These are phyloP conservation scores for Paralichthys olivaceus DNA, from an alignment of 2,113 vertebrate species.

Conservation along the genomic window DNA sequence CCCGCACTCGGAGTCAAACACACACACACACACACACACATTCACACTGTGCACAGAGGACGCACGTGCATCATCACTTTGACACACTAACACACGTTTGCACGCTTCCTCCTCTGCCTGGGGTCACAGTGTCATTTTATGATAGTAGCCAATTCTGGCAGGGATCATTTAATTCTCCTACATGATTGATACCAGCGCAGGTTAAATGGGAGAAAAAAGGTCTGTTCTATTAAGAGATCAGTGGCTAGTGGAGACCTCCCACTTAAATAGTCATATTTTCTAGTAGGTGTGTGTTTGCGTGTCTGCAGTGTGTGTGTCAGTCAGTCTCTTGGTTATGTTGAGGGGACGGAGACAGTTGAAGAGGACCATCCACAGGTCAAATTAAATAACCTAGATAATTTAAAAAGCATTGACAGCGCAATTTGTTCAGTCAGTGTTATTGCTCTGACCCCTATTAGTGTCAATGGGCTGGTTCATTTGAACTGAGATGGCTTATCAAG, in stretches of 20 bases:
- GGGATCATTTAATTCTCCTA: constrained; percentile 97
- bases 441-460: constrained; percentile 95
- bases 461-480: constrained; percentile 89
- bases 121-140: constrained; percentile 96
- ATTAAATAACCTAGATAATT: constrained; percentile 99
- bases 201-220: constrained; percentile 94
- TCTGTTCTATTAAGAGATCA: constrained; percentile 97
- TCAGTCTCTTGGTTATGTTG: constrained; percentile 75
- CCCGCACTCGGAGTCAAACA: constrained; percentile 30
- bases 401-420: constrained; percentile 93
- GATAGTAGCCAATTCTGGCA: constrained; percentile 96
- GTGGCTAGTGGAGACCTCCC: constrained; percentile 96
- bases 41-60: constrained; percentile 17
- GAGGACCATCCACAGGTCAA: constrained; percentile 94
- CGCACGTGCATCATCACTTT: constrained; percentile 12
- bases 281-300: constrained; percentile 45
- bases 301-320: constrained; percentile 31
- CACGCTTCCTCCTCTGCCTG: constrained; percentile 60
- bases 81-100: constrained; percentile 46
- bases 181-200: constrained; percentile 94
- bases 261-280: constrained; percentile 89
- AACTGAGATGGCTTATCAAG: constrained; percentile 85
- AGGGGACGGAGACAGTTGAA: constrained; percentile 80
- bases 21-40: constrained; percentile 25
- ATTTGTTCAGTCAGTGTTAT: constrained; percentile 97